These are phyloP conservation scores for Azemiops feae DNA, from an alignment of 2,113 vertebrate genomes.

Conservation along the genomic window DNA sequence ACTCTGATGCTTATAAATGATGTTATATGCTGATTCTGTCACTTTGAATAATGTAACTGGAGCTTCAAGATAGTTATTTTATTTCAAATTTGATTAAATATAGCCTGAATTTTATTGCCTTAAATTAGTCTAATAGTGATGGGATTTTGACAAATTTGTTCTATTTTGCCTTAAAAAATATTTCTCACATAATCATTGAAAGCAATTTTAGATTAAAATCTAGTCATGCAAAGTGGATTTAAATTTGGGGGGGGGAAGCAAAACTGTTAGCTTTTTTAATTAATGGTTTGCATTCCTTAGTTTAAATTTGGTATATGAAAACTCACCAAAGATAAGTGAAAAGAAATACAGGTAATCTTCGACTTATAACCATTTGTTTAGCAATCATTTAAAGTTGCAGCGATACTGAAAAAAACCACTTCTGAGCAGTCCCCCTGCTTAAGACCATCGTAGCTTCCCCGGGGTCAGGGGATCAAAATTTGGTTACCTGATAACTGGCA, in stretches of 20 bases:
- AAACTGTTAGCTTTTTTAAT: neutral
- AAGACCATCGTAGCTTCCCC: neutral
- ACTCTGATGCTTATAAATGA: neutral
- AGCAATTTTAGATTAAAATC: neutral
- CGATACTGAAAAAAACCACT: neutral
- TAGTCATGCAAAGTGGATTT: neutral
- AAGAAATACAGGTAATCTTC: neutral
- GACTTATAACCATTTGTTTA: neutral
- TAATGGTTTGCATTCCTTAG: neutral
- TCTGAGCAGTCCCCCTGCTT: neutral
- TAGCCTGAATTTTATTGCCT: neutral
- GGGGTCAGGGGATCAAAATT: neutral
- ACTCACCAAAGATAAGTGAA: neutral
- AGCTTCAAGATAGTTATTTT: no score
- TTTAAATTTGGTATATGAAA: neutral
- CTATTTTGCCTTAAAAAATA: neutral
- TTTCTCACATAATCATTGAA: neutral
- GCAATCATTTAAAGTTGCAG: neutral
- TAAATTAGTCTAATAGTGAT: no score
- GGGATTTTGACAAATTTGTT: neutral
- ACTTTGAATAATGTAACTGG: neutral
- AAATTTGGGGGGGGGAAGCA: neutral
- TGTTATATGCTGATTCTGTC: neutral
- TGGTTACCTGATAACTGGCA: neutral
- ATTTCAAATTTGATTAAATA: neutral